Conservation (phyloP, 2,797 vertebrate genomes). For the Hephaestus fuliginosus region DNA sequence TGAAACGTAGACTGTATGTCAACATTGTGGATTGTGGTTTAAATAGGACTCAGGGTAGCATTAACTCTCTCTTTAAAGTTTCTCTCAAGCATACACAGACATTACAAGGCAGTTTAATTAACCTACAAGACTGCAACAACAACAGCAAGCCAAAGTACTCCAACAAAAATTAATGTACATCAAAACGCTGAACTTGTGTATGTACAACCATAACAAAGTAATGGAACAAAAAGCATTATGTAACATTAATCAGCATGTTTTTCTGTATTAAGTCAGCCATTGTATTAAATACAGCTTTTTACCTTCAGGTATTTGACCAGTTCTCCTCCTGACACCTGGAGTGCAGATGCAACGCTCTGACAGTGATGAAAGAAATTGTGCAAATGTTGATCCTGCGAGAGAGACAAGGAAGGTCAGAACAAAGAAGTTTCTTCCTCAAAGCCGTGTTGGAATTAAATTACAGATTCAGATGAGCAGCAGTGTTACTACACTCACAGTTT, state of each 20-base stretch:
- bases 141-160: not conserved
- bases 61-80: conserved; percentile 4
- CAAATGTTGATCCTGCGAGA: conserved; percentile 94
- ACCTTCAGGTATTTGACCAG: conserved; percentile 99
- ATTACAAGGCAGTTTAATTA: not conserved
- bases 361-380: conserved; percentile 99
- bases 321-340: conserved; percentile 89
- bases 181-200: not conserved
- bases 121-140: not conserved
- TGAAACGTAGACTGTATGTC: not conserved
- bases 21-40: not conserved
- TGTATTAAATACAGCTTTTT: conserved; percentile 36
- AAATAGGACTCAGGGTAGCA: not conserved
- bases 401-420: conserved; percentile 14
- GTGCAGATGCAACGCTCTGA: conserved; percentile 88
- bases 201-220: not conserved
- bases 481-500: too few relatives aligned
- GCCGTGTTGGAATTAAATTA: not conserved
- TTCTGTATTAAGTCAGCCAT: not conserved
- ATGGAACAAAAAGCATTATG: not conserved
- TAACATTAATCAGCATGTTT: not conserved
- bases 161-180: not conserved
- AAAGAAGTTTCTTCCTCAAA: not conserved
- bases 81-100: not conserved
- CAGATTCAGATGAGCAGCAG: not conserved